A percentile compares a stretch with the other conserved stretches of the same genome.
Conservation (phyloP, 2,113 vertebrate genomes). For the Corvus hawaiiensis region DNA sequence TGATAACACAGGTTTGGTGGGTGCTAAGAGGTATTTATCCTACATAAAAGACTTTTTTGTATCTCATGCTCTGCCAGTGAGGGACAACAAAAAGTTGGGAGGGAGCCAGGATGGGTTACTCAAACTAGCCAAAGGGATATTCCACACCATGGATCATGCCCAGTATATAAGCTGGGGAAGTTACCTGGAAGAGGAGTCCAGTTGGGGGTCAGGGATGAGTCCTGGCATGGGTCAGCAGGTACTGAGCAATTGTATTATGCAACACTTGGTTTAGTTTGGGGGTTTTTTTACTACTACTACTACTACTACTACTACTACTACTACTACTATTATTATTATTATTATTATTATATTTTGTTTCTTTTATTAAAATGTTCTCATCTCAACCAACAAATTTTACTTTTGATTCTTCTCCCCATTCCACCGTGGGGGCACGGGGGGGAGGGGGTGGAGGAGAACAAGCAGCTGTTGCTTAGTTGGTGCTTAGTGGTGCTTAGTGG, state of each 20-base stretch:
- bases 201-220: rapidly evolving
- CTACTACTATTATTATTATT: too few relatives aligned
- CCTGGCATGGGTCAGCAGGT: too few relatives aligned
- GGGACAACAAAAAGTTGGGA: neutral
- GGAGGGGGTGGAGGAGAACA: neutral
- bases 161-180: neutral
- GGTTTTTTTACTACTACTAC: neutral
- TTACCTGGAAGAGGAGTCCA: rapidly evolving
- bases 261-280: neutral
- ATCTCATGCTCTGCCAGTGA: neutral
- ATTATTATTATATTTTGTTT: neutral
- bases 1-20: neutral
- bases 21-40: neutral
- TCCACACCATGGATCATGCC: neutral
- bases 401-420: neutral
- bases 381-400: neutral
- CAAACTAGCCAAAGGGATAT: neutral
- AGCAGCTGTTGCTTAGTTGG: neutral
- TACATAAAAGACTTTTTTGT: neutral
- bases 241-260: neutral
- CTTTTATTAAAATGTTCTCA: neutral
- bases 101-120: neutral
- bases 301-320: too few relatives aligned
- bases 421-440: rapidly evolving
- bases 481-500: too few relatives aligned